These are phyloP conservation scores for Limosa lapponica DNA, from an alignment of 2,797 vertebrate species.

Conservation along the genomic window DNA sequence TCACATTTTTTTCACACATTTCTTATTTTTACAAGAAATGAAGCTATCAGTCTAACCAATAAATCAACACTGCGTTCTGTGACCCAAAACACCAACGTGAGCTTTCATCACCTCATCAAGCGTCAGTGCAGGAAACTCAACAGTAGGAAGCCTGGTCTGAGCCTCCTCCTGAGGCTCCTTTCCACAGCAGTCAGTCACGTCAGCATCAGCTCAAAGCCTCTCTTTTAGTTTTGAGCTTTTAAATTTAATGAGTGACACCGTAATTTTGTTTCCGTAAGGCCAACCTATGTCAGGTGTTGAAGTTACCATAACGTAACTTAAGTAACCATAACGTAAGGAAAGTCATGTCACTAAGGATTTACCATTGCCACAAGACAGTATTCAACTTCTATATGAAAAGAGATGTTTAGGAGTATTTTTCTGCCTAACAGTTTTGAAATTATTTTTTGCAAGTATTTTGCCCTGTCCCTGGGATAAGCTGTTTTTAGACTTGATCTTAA, in stretches of 20 bases:
- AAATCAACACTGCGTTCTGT: no score
- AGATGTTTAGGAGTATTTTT: not conserved
- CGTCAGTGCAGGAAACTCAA: no score
- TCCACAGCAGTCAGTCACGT: not conserved
- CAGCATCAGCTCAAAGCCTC: not conserved
- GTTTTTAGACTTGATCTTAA: not conserved
- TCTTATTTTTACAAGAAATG: not conserved
- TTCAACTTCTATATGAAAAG: not conserved
- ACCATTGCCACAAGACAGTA: not conserved
- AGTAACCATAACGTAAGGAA: not conserved
- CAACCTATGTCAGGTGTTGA: not conserved
- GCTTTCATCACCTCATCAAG: accelerated
- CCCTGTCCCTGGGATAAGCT: not conserved
- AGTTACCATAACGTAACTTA: not conserved
- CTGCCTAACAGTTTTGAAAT: not conserved
- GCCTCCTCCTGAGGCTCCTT: not conserved
- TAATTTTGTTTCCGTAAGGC: not conserved
- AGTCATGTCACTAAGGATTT: not conserved
- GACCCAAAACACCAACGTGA: not conserved
- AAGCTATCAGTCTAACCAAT: not conserved
- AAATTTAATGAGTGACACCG: not conserved
- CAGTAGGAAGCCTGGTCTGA: not conserved
- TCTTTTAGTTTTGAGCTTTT: not conserved
- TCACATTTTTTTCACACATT: not conserved
- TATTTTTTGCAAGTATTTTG: not conserved